A percentile compares a stretch with the other conserved stretches of the same genome.
Evolutionary conservation across 2,797 vertebrate genomes (phyloP).

Genomic region (Notoglanidium macrostoma): DNA sequence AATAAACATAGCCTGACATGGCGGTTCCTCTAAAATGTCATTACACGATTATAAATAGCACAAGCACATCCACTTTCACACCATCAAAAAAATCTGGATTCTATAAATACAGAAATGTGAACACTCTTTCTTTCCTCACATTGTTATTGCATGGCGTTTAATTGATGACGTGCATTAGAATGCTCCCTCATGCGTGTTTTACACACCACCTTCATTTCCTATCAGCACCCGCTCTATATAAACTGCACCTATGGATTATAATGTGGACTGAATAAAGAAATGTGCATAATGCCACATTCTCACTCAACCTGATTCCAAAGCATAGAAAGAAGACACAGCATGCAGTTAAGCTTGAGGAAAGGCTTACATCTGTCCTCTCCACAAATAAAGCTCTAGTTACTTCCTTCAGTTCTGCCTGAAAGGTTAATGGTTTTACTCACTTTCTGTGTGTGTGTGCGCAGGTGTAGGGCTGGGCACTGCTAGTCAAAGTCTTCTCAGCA

Average conservation of each 20-base stretch:
- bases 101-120: not conserved
- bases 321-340: not conserved
- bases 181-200: not conserved
- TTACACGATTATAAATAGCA: not conserved
- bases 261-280: not conserved
- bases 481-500: constrained; percentile 93
- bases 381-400: not conserved
- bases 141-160: not conserved
- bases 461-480: constrained; percentile 93
- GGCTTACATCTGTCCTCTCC: not conserved
- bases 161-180: not conserved
- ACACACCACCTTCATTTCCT: too few species aligned
- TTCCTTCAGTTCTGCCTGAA: not conserved
- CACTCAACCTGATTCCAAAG: not conserved
- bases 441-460: constrained; percentile 46
- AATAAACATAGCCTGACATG: not conserved
- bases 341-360: not conserved
- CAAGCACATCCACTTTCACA: not conserved
- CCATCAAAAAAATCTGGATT: not conserved
- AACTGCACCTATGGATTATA: not conserved
- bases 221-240: too few species aligned
- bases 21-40: not conserved
- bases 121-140: not conserved
- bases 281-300: not conserved
- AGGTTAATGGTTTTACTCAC: too few species aligned